Evolutionary conservation across 2,888 invertebrate genomes (phyloP).

Genomic region (Noctua janthina): DNA sequence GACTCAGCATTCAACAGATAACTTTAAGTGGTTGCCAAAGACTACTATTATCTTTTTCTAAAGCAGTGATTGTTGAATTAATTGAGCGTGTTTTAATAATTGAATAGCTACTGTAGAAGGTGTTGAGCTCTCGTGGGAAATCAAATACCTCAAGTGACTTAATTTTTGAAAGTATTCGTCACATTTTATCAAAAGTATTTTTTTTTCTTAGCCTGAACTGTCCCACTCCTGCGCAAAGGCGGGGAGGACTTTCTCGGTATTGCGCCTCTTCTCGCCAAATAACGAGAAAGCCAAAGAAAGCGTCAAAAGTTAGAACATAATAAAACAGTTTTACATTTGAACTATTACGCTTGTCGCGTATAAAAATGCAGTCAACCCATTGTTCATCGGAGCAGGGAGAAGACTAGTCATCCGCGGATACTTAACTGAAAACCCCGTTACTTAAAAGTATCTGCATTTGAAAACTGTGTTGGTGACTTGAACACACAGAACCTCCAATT

Average conservation of each 20-base stretch:
- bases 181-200: not conserved
- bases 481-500: not conserved
- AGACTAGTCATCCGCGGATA: not conserved
- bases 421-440: not conserved
- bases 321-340: not conserved
- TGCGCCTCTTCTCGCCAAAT: too few species aligned
- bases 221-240: too few species aligned
- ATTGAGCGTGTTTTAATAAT: conserved; percentile 58
- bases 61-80: conserved; percentile 48
- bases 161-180: conserved; percentile 3
- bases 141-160: conserved; percentile 3
- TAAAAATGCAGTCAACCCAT: conserved; percentile 17
- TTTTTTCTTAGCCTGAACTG: too few species aligned
- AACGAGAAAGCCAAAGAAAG: too few species aligned
- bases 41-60: conserved; percentile 59
- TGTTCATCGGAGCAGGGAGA: conserved; percentile 8
- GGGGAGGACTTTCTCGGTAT: too few species aligned
- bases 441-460: not conserved
- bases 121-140: conserved; percentile 41
- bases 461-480: too few species aligned
- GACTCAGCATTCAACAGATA: conserved; percentile 70
- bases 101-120: conserved; percentile 40
- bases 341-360: not conserved
- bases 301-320: not conserved
- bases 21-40: conserved; percentile 35